phyloP scores from a whole-genome alignment of 2,797 vertebrate species.

The Nyctibius grandis region DNA sequence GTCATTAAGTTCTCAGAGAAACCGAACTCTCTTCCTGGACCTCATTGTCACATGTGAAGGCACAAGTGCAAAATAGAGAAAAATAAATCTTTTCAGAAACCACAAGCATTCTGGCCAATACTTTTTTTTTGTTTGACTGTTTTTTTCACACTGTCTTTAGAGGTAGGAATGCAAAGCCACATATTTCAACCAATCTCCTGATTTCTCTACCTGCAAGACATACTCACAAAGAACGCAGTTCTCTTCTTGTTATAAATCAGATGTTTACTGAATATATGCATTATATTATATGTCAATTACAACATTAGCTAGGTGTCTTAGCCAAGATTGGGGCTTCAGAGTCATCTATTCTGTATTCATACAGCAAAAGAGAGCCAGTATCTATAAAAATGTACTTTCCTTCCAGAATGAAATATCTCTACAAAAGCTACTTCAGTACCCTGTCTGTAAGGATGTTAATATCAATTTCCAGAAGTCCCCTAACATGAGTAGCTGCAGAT shows the following conservation, averaged over 20 bases:
- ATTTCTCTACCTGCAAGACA: not conserved
- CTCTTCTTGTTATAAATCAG: not conserved
- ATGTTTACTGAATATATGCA: not conserved
- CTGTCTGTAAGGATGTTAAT: not conserved
- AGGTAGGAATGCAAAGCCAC: not conserved
- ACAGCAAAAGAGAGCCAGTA: not conserved
- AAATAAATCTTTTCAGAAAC: not conserved
- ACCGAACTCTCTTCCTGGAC: not conserved
- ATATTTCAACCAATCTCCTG: not conserved
- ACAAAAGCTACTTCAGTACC: not conserved
- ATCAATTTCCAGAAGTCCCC: not conserved
- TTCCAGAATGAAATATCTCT: not conserved
- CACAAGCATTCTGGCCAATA: not conserved
- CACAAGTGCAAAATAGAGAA: not conserved
- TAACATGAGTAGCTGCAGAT: not conserved
- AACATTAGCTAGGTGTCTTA: not conserved
- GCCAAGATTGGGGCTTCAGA: not conserved
- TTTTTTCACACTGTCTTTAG: not conserved
- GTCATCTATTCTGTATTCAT: not conserved
- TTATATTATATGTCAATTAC: not conserved
- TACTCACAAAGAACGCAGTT: not conserved
- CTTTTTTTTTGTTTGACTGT: accelerated
- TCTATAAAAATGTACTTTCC: not conserved
- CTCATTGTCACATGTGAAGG: not conserved
- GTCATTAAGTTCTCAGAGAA: not conserved